A percentile compares a stretch with the other conserved stretches of the same genome.
phyloP scores from a whole-genome alignment of 2,888 invertebrate species.

The Drosophila siamana region DNA sequence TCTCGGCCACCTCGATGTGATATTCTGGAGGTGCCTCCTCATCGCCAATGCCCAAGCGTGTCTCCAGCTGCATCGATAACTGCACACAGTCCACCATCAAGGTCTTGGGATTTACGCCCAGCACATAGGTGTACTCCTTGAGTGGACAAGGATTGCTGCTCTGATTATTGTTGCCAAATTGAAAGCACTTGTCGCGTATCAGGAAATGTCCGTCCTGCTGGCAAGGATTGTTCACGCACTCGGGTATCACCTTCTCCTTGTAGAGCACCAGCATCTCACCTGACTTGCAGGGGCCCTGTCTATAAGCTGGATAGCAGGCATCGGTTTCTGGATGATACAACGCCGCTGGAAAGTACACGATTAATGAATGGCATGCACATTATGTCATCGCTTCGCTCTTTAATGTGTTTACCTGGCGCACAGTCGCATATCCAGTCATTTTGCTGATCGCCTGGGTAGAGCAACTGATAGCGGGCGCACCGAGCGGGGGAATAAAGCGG shows the following conservation, averaged over 20 bases:
- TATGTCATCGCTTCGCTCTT: conserved; percentile 56
- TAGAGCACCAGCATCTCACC: conserved; percentile 87
- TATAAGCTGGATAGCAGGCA: conserved; percentile 88
- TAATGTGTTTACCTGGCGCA: conserved; percentile 75
- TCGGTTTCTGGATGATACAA: conserved; percentile 88
- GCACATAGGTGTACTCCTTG: conserved; percentile 84
- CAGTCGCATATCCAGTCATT: conserved; percentile 89
- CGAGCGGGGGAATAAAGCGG: conserved; percentile 87
- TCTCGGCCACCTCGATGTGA: conserved; percentile 64
- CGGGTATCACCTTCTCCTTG: conserved; percentile 86
- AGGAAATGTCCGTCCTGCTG: conserved; percentile 86
- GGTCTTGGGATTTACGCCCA: conserved; percentile 88
- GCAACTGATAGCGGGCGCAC: conserved; percentile 88
- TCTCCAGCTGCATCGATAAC: conserved; percentile 70
- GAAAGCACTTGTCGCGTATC: conserved; percentile 80
- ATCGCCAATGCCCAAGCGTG: conserved; percentile 83
- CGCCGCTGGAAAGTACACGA: conserved; percentile 65
- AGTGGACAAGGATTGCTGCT: conserved; percentile 79
- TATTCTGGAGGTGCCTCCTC: conserved; percentile 56
- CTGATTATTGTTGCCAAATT: conserved; percentile 73
- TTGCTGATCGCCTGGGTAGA: conserved; percentile 89
- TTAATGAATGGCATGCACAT: conserved; percentile 18
- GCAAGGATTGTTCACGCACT: conserved; percentile 89
- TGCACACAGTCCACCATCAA: conserved; percentile 87
- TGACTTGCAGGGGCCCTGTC: conserved; percentile 88